Conservation (phyloP, 2,797 vertebrate species). For the Pipistrellus kuhlii region DNA sequence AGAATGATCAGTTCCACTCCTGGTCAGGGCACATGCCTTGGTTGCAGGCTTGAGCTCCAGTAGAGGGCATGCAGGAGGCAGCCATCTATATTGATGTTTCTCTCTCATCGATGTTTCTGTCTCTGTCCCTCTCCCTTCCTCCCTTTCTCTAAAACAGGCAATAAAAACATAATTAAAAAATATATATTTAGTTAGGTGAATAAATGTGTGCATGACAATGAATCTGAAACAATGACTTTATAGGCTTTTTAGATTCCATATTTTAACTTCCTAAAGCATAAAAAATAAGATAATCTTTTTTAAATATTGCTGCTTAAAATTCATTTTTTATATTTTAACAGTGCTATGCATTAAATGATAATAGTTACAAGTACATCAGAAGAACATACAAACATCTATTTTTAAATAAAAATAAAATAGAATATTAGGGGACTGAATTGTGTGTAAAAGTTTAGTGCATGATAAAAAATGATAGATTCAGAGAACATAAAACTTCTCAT, state of each 20-base stretch:
- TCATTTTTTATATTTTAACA: constrained; percentile 51
- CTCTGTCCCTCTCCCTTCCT: no score
- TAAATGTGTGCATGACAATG: background rate
- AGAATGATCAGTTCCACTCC: no score
- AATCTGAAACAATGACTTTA: background rate
- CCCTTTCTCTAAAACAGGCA: no score
- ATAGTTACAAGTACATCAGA: background rate
- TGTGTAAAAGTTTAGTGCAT: background rate
- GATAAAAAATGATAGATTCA: constrained; percentile 54
- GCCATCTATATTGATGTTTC: no score
- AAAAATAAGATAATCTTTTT: background rate
- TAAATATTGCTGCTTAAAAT: background rate
- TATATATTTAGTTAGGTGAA: background rate
- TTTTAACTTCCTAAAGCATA: constrained; percentile 48
- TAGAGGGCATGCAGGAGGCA: no score
- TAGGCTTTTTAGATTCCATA: background rate
- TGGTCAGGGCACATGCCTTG: no score
- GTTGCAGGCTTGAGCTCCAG: no score
- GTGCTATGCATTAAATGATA: background rate
- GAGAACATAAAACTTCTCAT: constrained; percentile 61
- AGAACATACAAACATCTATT: constrained; percentile 22
- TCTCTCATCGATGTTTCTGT: no score
- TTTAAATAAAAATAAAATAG: constrained; percentile 53
- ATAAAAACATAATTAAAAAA: background rate
- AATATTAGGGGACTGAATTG: constrained; percentile 42